phyloP scores from a whole-genome alignment of 2,888 invertebrate species.

The Cephus runcator region DNA sequence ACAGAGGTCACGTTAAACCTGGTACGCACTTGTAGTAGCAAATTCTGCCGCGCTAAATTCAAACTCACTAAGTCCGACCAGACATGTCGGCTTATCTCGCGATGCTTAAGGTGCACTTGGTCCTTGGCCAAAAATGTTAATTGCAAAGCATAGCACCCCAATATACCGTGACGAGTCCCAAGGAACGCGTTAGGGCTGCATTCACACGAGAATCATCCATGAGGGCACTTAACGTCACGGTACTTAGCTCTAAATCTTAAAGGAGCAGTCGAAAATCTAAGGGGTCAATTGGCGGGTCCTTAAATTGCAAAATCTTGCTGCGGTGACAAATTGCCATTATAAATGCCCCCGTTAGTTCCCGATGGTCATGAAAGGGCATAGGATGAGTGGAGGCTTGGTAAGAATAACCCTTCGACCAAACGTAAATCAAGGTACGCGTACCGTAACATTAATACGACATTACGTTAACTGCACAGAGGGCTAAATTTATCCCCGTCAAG shows the following conservation, averaged over 20 bases:
- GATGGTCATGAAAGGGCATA: not conserved
- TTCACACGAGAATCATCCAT: not conserved
- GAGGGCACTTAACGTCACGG: conserved; percentile 7
- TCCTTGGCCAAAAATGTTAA: not conserved
- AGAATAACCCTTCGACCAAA: not conserved
- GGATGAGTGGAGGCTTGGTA: not conserved
- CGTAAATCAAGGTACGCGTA: not conserved
- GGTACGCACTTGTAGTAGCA: not conserved
- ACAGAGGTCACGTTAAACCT: not conserved
- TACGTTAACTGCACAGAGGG: not conserved
- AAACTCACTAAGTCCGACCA: not conserved
- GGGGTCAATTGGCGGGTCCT: conserved; percentile 11
- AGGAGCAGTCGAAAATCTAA: not conserved
- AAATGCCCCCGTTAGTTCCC: conserved; percentile 1
- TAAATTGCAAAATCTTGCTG: conserved; percentile 5
- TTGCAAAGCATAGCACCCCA: not conserved
- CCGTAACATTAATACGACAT: not conserved
- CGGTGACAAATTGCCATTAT: conserved; percentile 17
- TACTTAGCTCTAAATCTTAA: conserved; percentile 12
- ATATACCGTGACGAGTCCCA: not conserved
- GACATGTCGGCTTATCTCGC: not conserved
- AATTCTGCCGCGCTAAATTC: not conserved
- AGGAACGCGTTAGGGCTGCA: not conserved
- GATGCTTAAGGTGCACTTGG: not conserved
- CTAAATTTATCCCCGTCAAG: not conserved